A percentile compares a stretch with the other conserved stretches of the same genome.
phyloP scores from a whole-genome alignment of 2,888 invertebrate species.

The Scaptomyza cyrtandrae region DNA sequence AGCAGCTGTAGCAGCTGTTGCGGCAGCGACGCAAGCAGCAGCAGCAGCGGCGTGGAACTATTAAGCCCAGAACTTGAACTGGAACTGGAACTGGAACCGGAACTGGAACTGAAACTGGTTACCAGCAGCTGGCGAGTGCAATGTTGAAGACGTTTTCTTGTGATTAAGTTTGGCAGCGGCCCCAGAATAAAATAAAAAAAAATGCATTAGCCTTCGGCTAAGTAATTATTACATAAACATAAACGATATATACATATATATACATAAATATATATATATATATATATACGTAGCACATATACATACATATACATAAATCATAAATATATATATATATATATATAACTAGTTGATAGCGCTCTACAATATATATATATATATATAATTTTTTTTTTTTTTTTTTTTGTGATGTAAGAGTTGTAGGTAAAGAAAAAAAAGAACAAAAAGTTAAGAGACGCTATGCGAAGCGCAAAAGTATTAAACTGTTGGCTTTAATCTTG shows the following conservation, averaged over 20 bases:
- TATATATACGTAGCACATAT: conserved; percentile 24
- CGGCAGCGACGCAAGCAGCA: conserved; percentile 37
- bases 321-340: conserved; percentile 29
- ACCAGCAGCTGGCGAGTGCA: conserved; percentile 42
- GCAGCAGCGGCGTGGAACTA: conserved; percentile 72
- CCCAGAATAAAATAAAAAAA: conserved; percentile 24
- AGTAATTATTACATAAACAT: conserved; percentile 21
- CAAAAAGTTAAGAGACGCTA: conserved; percentile 73
- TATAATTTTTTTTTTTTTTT: conserved; percentile 39
- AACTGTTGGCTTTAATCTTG: conserved; percentile 63
- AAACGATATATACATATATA: conserved; percentile 17
- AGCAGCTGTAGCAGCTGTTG: conserved; percentile 34
- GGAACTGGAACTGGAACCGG: conserved; percentile 9
- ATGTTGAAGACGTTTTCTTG: conserved; percentile 70
- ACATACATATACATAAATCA: conserved; percentile 29
- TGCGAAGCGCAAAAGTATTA: conserved; percentile 75
- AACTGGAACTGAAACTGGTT: conserved; percentile 5
- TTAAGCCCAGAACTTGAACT: conserved; percentile 42
- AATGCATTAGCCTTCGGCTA: conserved; percentile 39
- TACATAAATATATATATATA: conserved; percentile 1
- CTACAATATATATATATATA: conserved; percentile 25
- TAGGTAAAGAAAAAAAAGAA: conserved; percentile 29
- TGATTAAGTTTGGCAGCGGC: conserved; percentile 72
- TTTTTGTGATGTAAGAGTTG: conserved; percentile 45
- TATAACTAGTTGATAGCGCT: conserved; percentile 25